A percentile compares a stretch with the other conserved stretches of the same genome.
Evolutionary conservation across 2,113 vertebrate genomes (phyloP).

Genomic region (Leucoraja erinaceus): DNA sequence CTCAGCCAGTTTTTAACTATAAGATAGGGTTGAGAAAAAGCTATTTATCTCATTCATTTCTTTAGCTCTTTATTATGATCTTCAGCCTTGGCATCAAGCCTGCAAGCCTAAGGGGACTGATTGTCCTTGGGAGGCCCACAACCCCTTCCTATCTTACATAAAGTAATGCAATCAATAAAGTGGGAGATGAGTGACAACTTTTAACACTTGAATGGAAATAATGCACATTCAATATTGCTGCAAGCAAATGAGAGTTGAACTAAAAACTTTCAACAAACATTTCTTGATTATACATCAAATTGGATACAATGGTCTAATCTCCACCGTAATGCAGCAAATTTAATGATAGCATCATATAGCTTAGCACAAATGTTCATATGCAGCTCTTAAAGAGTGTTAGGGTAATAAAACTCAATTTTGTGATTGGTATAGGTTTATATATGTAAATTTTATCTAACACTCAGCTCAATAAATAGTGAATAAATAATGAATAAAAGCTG

Average conservation of each 20-base stretch:
- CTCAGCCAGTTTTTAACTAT: neutral
- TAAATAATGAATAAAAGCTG: no score
- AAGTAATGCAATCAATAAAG: constrained; percentile 14
- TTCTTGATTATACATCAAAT: neutral
- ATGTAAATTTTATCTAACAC: no score
- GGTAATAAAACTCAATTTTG: no score
- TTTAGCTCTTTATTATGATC: neutral
- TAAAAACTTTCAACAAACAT: neutral
- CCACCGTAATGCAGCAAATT: neutral
- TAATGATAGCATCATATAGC: neutral
- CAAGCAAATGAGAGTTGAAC: neutral
- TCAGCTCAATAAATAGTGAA: no score
- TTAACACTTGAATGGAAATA: neutral
- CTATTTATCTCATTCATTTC: neutral
- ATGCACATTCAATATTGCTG: neutral
- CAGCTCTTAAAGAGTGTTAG: neutral
- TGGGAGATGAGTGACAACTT: neutral
- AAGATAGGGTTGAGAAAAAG: neutral
- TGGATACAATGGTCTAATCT: neutral
- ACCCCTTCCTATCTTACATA: neutral
- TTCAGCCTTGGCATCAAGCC: neutral
- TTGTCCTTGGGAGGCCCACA: neutral
- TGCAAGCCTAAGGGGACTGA: neutral
- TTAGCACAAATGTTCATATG: neutral
- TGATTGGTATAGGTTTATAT: no score